Base-by-base conservation (phyloP, 2,113 vertebrate genomes). In the Danionella cerebrum region DNA sequence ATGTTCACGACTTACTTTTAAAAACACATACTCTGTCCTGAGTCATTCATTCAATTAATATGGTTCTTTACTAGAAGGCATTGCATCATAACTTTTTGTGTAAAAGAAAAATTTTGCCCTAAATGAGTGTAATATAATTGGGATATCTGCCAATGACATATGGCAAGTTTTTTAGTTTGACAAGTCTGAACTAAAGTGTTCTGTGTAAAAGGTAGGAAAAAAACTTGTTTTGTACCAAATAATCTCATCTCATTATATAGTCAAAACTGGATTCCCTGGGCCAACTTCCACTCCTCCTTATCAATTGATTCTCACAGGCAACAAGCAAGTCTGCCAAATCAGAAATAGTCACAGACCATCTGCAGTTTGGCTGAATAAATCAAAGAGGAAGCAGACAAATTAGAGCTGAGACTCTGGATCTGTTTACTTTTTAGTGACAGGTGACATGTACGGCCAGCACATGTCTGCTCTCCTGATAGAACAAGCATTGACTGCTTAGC, bases 351-450 rank as follows among this genome's bases (percentile, higher is more conserved):
- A 51, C 12, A 6, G 14, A 41, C 12, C 72, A 70, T 66, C 60
- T 60, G 67, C 53, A 12, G 5, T 24, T n/a, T 7, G 31, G 18
- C n/a, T 24, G 33, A 66, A 22, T 38, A 70, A 59, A 70, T 64
- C 65, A 73, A 70, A 60, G 47, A 21, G 12, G 47, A 44, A 45
- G 63, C 54, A 31, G 21, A 67, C 55, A 47, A 66, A 24, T 27
- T n/a, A n/a, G n/a, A 48, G 38, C 35, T 6, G 11, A 14, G 38
- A 50, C 39, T 65, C 67, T 67, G 57, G 44, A 50, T 16, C 8
- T 11, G 52, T 66, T 54, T 67, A 57, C 41, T 70, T 45, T 70
- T 62, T 45, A 16, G 62, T 13, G 7, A 45, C 55, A 70, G 62
- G 68, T 70, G 63, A 29, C 54, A 70, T 60, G 45, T 14, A 54